A percentile compares a stretch with the other conserved stretches of the same genome.
Evolutionary conservation across 2,113 vertebrate species (phyloP).

Genomic region (Campylomormyrus tamandua): DNA sequence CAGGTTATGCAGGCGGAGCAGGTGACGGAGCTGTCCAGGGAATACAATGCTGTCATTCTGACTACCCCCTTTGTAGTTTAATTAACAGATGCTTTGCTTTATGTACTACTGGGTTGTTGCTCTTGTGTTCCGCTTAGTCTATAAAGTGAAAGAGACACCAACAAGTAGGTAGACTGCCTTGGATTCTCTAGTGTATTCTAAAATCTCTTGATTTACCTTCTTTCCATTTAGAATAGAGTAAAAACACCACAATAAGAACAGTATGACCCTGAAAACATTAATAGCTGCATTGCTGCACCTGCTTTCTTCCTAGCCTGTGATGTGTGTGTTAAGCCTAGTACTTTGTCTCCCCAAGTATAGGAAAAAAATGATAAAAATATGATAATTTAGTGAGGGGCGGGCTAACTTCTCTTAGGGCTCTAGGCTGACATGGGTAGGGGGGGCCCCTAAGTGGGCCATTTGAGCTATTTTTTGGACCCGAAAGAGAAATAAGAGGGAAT

Average conservation of each 20-base stretch:
- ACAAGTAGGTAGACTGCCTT: background rate
- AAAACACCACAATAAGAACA: constrained; percentile 47
- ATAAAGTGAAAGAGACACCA: background rate
- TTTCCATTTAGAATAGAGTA: constrained; percentile 26
- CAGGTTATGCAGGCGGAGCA: background rate
- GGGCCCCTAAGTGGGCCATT: background rate
- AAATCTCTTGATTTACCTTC: background rate
- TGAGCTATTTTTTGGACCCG: background rate
- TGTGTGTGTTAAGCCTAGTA: constrained; percentile 41
- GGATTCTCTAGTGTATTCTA: background rate
- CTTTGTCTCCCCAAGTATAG: constrained; percentile 38
- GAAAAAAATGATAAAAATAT: constrained; percentile 23
- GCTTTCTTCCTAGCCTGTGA: constrained; percentile 49
- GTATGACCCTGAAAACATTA: constrained; percentile 47
- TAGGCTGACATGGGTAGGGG: background rate
- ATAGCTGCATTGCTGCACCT: constrained; percentile 35
- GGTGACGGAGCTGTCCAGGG: background rate
- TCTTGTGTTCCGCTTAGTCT: background rate
- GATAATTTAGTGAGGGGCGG: background rate
- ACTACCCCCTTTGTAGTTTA: background rate
- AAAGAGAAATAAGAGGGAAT: background rate
- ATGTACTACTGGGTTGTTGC: background rate
- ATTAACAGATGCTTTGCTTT: background rate
- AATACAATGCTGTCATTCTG: background rate
- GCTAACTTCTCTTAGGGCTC: background rate